A percentile compares a stretch with the other conserved stretches of the same genome.
Conservation (phyloP, 1,140 invertebrate species). For the Drosophila micromelanica region DNA sequence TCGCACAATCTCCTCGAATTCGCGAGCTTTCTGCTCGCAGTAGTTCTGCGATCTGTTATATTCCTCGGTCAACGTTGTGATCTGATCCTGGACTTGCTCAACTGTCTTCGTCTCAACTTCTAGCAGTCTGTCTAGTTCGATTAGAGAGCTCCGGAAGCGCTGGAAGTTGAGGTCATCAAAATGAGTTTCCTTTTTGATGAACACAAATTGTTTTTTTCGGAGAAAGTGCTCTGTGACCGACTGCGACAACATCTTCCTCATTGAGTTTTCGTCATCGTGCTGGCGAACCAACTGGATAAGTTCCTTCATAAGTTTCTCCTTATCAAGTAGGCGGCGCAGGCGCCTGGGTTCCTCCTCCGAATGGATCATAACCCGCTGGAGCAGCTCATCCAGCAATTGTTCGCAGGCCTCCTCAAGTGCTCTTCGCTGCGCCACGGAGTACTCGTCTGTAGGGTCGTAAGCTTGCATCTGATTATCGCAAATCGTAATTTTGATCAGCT, state of each 20-base stretch:
- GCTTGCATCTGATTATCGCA: background rate
- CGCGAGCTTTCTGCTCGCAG: background rate
- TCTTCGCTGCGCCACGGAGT: no score
- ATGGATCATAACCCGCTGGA: background rate
- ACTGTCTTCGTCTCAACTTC: background rate
- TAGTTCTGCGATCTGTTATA: fast-evolving
- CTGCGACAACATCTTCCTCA: background rate
- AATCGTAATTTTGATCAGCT: background rate
- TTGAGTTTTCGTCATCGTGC: background rate
- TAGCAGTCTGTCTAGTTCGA: conserved; percentile 24
- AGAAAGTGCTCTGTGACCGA: conserved; percentile 6
- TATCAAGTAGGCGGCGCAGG: conserved; percentile 13
- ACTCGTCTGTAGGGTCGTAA: background rate
- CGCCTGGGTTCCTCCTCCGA: background rate
- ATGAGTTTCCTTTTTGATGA: background rate
- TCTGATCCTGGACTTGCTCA: background rate
- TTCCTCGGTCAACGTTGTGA: background rate
- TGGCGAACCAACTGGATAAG: fast-evolving
- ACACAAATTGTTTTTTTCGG: background rate
- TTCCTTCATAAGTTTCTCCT: conserved; percentile 9
- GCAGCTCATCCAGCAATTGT: background rate
- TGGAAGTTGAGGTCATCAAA: background rate
- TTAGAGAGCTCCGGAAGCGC: background rate
- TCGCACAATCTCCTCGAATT: conserved; percentile 18
- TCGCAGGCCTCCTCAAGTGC: background rate